Conservation (phyloP, 2,113 vertebrate genomes). For the Colistium nudipinnis region DNA sequence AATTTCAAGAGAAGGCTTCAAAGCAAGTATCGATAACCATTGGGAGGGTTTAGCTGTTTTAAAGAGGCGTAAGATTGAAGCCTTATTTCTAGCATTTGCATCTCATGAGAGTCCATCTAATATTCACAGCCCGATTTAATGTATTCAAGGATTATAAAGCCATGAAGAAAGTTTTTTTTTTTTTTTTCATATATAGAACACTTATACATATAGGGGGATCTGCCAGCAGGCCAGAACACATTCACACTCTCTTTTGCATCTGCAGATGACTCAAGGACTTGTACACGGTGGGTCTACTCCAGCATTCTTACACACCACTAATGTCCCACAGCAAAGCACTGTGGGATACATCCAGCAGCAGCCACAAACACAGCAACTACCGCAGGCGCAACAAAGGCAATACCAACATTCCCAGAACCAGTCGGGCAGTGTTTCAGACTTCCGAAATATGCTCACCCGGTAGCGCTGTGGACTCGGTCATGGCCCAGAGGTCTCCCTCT, state of each 20-base stretch:
- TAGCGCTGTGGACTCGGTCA: constrained; percentile 62
- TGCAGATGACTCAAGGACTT: constrained; percentile 83
- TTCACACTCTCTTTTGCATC: constrained; percentile 20
- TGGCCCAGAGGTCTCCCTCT: constrained; percentile 30
- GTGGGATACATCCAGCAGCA: constrained; percentile 83
- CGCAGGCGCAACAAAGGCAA: constrained; percentile 48
- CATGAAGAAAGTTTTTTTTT: background rate
- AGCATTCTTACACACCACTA: constrained; percentile 78
- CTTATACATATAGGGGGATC: no score
- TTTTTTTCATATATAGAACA: background rate
- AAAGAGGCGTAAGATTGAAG: background rate
- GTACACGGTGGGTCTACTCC: constrained; percentile 70
- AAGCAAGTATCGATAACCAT: background rate
- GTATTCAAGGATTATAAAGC: background rate
- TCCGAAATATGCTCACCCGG: constrained; percentile 86
- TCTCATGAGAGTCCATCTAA: background rate
- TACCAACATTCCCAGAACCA: constrained; percentile 81
- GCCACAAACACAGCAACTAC: constrained; percentile 68
- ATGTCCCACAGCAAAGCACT: constrained; percentile 72
- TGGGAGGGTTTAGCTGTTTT: background rate
- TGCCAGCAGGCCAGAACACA: background rate
- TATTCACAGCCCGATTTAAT: background rate
- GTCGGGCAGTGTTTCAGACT: constrained; percentile 79
- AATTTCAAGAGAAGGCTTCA: background rate
- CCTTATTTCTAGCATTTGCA: background rate